Evolutionary conservation across 2,888 invertebrate species (phyloP), one percentile per base, ranked within the genome.

Genomic region (Caenorhabditis sp.): DNA sequence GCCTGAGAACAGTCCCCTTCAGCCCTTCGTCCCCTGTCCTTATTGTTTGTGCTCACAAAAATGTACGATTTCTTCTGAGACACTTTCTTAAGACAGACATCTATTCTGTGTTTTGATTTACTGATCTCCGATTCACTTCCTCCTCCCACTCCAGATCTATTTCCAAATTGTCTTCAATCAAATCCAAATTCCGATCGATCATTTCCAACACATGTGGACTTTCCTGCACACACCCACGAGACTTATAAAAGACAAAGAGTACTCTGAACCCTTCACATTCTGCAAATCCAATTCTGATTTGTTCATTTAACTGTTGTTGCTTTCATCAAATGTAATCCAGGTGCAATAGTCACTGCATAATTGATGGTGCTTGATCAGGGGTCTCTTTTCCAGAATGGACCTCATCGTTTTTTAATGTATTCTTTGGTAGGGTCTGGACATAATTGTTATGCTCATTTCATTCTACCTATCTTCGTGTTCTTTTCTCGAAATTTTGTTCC

Each of bases 181-280:
- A 44, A 64, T 64, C 64, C 26, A 26, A 47, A 64, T 10, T 14
- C 47, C 61, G 35, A 64, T 64, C 64, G 26, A 64, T 64, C 64
- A 64, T 38, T 10, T 64, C 19, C 6, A 47, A 28, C 47, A 64
- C 16, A 22, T 64, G 47, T 63, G 63, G 22, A 1, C 31, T 38
- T 10, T 38, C 12, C 31, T 6, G 31, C n/a, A 31, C 12, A 12
- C 38, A 38, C 6, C 16, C 28, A 26, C n/a, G 28, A 44, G 19
- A 64, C 47, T 64, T 64, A 64, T 64, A 64, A 64, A 64, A 64
- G 64, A 47, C 63, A 28, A n/a, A 26, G 26, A 47, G 64, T 64
- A 64, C 64, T 47, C 47, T 64, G 64, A 64, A 28, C 41, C 12
- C 14, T 47, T 64, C 26, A 19, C 28, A 47, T 47, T 10, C 28